phyloP scores from a whole-genome alignment of 2,888 invertebrate species.

The Metacarcinus magister region DNA sequence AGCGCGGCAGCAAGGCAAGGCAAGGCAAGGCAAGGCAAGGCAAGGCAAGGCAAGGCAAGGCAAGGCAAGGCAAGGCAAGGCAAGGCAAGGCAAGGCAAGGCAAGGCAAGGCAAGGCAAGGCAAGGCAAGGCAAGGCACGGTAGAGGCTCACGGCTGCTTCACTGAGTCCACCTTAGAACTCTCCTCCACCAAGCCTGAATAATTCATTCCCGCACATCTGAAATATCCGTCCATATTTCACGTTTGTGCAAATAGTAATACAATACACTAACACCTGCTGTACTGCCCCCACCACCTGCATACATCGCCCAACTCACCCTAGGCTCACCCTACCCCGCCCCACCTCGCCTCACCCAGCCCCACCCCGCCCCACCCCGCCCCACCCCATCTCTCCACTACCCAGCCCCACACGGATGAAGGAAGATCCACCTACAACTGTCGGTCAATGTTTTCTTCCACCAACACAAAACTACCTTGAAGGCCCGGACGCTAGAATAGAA shows the following conservation, averaged over 20 bases:
- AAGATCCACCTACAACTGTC: neutral
- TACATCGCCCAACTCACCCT: too few relatives aligned
- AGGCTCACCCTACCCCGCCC: neutral
- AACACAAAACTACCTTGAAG: neutral
- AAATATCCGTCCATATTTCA: neutral
- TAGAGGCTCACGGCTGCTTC: neutral
- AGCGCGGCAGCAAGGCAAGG: neutral
- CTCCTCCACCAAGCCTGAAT: neutral
- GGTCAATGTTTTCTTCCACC: slow-evolving; percentile 11
- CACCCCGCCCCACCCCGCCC: neutral
- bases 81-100: too few relatives aligned
- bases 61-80: too few relatives aligned
- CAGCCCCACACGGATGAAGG: slow-evolving; percentile 1
- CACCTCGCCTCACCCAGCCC: neutral
- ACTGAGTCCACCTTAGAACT: neutral
- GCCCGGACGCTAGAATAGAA: neutral
- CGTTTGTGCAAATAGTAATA: neutral
- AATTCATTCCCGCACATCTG: neutral
- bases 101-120: neutral
- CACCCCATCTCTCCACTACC: neutral
- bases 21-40: too few relatives aligned
- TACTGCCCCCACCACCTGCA: neutral
- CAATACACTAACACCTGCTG: neutral
- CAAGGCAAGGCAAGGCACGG: neutral
- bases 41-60: too few relatives aligned